These are phyloP conservation scores for Propithecus deckenii DNA, from an alignment of 2,797 vertebrate species.

Conservation along the genomic window DNA sequence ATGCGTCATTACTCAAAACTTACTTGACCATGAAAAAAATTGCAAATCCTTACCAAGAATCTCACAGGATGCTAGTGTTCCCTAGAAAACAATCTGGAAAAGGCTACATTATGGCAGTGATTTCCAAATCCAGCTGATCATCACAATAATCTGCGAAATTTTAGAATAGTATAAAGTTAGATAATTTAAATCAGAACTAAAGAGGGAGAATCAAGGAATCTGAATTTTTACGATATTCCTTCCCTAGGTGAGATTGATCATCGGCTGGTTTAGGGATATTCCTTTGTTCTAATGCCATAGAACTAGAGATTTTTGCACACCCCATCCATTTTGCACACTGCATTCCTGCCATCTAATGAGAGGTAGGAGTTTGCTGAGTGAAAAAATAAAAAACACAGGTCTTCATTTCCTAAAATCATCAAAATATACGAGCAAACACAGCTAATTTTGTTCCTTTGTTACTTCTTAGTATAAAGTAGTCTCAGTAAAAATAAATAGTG, in stretches of 20 bases:
- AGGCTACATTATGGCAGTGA: neutral
- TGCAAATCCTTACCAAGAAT: neutral
- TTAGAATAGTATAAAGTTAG: neutral
- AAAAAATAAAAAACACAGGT: neutral
- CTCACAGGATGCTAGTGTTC: neutral
- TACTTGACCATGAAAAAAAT: neutral
- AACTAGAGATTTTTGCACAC: neutral
- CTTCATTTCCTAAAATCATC: neutral
- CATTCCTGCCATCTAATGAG: neutral
- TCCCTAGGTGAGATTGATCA: neutral
- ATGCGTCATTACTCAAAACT: conserved; percentile 10
- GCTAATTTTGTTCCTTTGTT: conserved; percentile 7
- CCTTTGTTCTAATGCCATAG: neutral
- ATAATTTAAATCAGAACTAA: neutral
- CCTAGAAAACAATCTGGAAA: neutral
- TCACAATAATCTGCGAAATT: neutral
- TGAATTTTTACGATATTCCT: neutral
- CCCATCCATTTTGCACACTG: neutral
- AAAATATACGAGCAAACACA: neutral
- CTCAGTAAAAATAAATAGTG: neutral
- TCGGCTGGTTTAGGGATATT: neutral
- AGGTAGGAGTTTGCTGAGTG: neutral
- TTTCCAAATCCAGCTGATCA: neutral
- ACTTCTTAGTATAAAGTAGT: neutral
- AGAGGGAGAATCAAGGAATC: neutral